Evolutionary conservation across 2,797 vertebrate genomes (phyloP).

Genomic region (Orestias chungarensis): DNA sequence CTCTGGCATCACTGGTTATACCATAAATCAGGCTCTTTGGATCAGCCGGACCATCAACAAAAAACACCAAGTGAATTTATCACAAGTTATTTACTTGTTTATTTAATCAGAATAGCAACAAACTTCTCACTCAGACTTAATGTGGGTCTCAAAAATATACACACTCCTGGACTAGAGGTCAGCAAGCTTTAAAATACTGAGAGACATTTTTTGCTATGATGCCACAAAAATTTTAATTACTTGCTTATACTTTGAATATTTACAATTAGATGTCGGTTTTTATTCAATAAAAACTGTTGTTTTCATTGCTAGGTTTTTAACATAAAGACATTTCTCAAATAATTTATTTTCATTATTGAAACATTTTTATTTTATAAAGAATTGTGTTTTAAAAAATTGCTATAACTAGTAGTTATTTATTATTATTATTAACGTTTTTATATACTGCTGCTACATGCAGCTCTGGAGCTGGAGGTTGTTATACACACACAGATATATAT

Average conservation of each 20-base stretch:
- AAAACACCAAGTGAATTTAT: neutral
- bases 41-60: too few relatives aligned
- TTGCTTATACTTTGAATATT: too few relatives aligned
- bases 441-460: too few relatives aligned
- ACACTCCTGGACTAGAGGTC: neutral
- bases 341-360: neutral
- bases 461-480: too few relatives aligned
- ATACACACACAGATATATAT: too few relatives aligned
- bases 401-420: neutral
- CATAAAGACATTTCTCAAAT: neutral
- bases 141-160: neutral
- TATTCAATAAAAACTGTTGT: neutral
- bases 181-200: too few relatives aligned
- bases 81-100: neutral
- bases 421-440: neutral
- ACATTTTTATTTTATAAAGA: neutral
- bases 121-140: neutral
- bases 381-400: neutral
- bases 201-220: neutral
- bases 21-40: too few relatives aligned
- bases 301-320: neutral
- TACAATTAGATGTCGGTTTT: too few relatives aligned
- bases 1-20: slow-evolving; percentile 17
- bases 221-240: neutral
- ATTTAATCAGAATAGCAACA: neutral